Conservation (phyloP, 1,140 invertebrate genomes). For the Pogonus chalceus region DNA sequence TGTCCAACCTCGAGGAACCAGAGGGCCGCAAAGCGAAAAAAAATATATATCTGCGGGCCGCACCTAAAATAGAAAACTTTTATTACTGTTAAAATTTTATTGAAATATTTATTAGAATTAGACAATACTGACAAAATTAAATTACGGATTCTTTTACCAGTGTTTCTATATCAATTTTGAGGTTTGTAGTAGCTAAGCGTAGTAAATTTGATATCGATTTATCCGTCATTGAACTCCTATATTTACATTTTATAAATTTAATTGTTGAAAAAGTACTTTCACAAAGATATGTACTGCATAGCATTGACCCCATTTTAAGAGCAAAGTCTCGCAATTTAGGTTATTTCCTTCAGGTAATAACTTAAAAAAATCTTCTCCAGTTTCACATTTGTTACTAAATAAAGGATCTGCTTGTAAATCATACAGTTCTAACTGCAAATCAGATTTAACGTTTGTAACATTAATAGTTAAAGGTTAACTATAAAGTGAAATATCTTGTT, state of each 20-base stretch:
- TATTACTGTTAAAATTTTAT: neutral
- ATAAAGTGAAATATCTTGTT: neutral
- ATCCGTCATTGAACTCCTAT: too few relatives aligned
- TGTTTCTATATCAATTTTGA: neutral
- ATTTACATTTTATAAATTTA: neutral
- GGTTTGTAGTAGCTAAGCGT: neutral
- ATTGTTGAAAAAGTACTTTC: neutral
- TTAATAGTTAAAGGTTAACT: neutral
- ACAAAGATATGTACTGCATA: neutral
- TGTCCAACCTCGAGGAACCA: neutral
- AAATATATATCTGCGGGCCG: neutral
- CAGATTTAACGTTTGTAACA: neutral
- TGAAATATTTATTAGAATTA: neutral
- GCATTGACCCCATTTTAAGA: too few relatives aligned
- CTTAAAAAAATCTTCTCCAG: neutral
- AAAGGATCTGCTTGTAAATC: neutral
- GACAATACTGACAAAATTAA: neutral
- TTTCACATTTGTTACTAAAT: neutral
- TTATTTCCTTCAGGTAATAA: neutral
- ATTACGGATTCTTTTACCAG: neutral
- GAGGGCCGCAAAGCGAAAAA: neutral
- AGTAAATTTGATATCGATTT: neutral
- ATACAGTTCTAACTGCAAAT: too few relatives aligned
- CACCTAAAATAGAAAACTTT: neutral
- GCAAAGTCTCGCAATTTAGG: neutral